Percentiles rank a stretch among this genome's conserved stretches.
phyloP scores from a whole-genome alignment of 2,888 invertebrate genomes.

The Polyommatus icarus region DNA sequence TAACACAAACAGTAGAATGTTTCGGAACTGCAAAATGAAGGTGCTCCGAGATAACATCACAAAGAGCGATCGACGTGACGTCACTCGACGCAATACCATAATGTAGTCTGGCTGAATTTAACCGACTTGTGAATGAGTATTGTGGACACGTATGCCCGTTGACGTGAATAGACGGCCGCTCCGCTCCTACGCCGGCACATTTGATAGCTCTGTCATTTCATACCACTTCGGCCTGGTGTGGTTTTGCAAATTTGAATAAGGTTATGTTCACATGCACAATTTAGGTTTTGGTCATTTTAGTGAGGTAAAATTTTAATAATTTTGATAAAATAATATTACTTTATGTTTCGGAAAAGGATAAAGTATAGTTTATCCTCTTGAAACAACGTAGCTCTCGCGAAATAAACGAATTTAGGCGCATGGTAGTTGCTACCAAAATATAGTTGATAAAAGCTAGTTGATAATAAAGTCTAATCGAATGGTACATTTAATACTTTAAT shows the following conservation, averaged over 20 bases:
- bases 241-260: background rate
- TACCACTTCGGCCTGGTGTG: slow-evolving; percentile 33
- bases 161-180: slow-evolving; percentile 61
- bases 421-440: too few relatives aligned
- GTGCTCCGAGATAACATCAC: slow-evolving; percentile 30
- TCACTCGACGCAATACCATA: slow-evolving; percentile 28
- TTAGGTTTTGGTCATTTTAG: background rate
- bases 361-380: too few relatives aligned
- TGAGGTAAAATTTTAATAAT: background rate
- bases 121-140: slow-evolving; percentile 55
- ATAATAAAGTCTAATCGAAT: too few relatives aligned
- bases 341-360: too few relatives aligned
- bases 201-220: slow-evolving; percentile 59
- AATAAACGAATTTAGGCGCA: too few relatives aligned
- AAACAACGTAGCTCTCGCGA: too few relatives aligned
- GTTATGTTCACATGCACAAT: background rate
- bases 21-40: slow-evolving; percentile 34
- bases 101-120: slow-evolving; percentile 64
- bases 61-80: slow-evolving; percentile 21
- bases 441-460: too few relatives aligned
- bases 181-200: slow-evolving; percentile 46
- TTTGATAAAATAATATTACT: too few relatives aligned
- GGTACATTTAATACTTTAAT: too few relatives aligned
- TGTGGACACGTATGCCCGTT: slow-evolving; percentile 62
- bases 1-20: background rate